phyloP scores from a whole-genome alignment of 2,888 invertebrate species.

The Phortica magna region DNA sequence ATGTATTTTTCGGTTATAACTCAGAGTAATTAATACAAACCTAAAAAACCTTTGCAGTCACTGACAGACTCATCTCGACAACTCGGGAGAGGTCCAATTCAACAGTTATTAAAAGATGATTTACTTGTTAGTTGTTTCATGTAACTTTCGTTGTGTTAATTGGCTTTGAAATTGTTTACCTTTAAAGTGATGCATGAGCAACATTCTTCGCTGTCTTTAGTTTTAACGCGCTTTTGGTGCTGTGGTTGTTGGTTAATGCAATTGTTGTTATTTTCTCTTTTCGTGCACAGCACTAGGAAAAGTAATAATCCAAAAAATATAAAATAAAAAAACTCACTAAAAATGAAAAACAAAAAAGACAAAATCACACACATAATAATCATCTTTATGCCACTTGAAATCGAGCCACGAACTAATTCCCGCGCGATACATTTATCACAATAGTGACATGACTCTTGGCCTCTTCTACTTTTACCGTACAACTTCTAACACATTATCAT shows the following conservation, averaged over 20 bases:
- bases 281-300: neutral
- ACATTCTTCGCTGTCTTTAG: too few species aligned
- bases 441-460: conserved; percentile 2
- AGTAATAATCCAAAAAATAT: neutral
- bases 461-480: neutral
- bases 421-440: neutral
- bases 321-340: neutral
- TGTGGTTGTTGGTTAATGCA: neutral
- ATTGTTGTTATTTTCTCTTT: conserved; percentile 21
- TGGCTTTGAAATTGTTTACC: too few species aligned
- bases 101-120: too few species aligned
- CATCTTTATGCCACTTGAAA: neutral
- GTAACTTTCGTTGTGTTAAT: too few species aligned
- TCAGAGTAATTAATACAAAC: too few species aligned
- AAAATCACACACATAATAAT: neutral
- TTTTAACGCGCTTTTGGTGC: conserved; percentile 9
- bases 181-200: too few species aligned
- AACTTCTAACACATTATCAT: too few species aligned
- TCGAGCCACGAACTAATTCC: conserved; percentile 23
- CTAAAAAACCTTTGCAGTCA: too few species aligned
- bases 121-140: too few species aligned
- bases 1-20: too few species aligned
- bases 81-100: too few species aligned
- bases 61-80: too few species aligned
- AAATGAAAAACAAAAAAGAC: conserved; percentile 4